Percentiles rank a stretch among this genome's conserved stretches.
Conservation (phyloP, 2,113 vertebrate species). For the Oncorhynchus gorbuscha region DNA sequence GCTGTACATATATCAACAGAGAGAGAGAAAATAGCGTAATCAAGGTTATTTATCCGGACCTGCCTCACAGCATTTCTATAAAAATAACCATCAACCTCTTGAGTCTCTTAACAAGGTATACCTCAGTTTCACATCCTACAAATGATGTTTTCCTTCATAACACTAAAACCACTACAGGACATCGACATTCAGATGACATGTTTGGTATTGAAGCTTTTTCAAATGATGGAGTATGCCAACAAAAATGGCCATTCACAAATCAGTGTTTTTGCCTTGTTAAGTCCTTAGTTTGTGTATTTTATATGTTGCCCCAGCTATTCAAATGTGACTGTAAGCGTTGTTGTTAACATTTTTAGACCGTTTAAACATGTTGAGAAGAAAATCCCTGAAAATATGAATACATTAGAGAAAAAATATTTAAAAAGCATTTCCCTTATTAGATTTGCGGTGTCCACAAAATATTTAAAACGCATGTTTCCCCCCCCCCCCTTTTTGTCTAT, state of each 20-base stretch:
- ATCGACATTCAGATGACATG: conserved; percentile 64
- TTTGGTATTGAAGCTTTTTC: conserved; percentile 80
- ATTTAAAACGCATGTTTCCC: conserved; percentile 77
- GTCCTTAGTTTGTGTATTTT: conserved; percentile 77
- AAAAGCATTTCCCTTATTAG: conserved; percentile 71
- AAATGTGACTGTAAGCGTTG: conserved; percentile 52
- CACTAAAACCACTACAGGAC: conserved; percentile 78
- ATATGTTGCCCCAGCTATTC: conserved; percentile 42
- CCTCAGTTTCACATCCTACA: conserved; percentile 89
- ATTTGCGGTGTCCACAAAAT: conserved; percentile 85
- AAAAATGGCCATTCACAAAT: conserved; percentile 80
- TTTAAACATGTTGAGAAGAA: conserved; percentile 44
- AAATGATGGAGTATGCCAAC: conserved; percentile 72
- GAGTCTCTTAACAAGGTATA: conserved; percentile 93
- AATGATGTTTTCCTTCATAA: conserved; percentile 74
- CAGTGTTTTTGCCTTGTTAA: conserved; percentile 80
- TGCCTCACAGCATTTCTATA: conserved; percentile 79
- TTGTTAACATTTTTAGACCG: conserved; percentile 38
- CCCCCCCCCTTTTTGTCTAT: conserved; percentile 40
- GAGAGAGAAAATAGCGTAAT: conserved; percentile 69
- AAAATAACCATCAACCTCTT: conserved; percentile 82
- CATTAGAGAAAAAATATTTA: conserved; percentile 38
- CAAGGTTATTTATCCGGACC: conserved; percentile 74
- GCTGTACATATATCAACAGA: conserved; percentile 80
- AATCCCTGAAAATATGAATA: conserved; percentile 61